phyloP scores from a whole-genome alignment of 2,113 vertebrate genomes.

The Eubucco bourcierii region DNA sequence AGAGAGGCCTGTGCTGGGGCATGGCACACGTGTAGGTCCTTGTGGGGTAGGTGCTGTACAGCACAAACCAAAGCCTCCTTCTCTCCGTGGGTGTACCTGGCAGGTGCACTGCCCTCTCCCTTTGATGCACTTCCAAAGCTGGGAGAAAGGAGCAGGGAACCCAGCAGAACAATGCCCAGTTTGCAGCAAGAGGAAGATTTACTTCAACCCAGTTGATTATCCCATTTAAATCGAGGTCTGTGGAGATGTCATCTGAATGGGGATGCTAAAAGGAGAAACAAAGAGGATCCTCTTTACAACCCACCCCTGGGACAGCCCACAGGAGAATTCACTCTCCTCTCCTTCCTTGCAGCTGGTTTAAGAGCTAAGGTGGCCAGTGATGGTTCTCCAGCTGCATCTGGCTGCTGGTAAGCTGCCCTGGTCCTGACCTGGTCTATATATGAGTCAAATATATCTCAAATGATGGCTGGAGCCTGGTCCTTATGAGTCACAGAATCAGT shows the following conservation, averaged over 20 bases:
- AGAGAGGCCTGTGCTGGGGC: not conserved
- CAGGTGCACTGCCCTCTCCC: not conserved
- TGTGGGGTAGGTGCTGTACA: rapidly evolving
- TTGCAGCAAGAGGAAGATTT: not conserved
- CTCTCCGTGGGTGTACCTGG: no score
- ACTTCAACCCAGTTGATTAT: not conserved
- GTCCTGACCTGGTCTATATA: no score
- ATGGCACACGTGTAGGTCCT: rapidly evolving
- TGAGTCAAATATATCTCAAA: no score
- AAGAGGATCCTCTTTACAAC: not conserved
- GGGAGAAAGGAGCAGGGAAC: not conserved
- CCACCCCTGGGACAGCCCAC: not conserved
- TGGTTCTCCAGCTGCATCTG: not conserved
- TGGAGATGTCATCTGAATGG: not conserved
- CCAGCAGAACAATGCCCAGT: not conserved
- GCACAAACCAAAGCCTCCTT: rapidly evolving
- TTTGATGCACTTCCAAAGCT: not conserved
- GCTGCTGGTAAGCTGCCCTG: not conserved
- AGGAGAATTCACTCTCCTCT: not conserved
- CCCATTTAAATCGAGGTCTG: not conserved
- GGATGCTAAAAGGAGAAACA: not conserved
- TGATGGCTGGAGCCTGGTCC: not conserved
- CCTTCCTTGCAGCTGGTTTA: not conserved
- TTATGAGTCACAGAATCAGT: not conserved
- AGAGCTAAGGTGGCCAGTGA: not conserved